A percentile compares a stretch with the other conserved stretches of the same genome.
Evolutionary conservation across 1,140 invertebrate genomes (phyloP).

Genomic region (Orussus abietinus): DNA sequence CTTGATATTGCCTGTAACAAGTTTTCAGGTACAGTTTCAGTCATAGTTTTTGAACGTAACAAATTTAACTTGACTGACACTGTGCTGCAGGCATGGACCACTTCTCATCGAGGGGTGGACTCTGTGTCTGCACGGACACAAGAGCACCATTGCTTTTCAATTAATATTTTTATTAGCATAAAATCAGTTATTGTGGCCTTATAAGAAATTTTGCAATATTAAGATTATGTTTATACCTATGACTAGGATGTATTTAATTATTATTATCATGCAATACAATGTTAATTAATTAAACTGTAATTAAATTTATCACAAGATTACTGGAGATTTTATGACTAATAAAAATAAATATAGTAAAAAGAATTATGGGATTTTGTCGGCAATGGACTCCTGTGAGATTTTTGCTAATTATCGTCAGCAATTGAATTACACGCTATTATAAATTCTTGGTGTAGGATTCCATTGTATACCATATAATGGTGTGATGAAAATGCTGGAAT

Average conservation of each 20-base stretch:
- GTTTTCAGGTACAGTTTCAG: constrained; percentile 60
- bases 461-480: constrained; percentile 17
- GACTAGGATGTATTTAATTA: neutral
- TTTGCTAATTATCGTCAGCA: constrained; percentile 47
- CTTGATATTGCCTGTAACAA: constrained; percentile 54
- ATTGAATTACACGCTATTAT: too few relatives aligned
- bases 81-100: constrained; percentile 58
- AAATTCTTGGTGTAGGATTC: constrained; percentile 15
- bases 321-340: neutral
- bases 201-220: constrained; percentile 1
- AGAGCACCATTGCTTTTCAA: constrained; percentile 38
- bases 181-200: neutral
- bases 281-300: constrained; percentile 14
- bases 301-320: constrained; percentile 10
- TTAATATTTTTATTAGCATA: neutral
- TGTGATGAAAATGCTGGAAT: constrained; percentile 37
- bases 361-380: neutral
- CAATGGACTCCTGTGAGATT: constrained; percentile 43
- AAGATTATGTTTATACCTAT: neutral
- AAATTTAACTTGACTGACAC: constrained; percentile 35
- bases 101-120: constrained; percentile 55
- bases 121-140: constrained; percentile 57
- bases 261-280: constrained; percentile 8
- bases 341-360: constrained; percentile 15
- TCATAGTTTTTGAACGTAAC: constrained; percentile 20